Conservation (phyloP, 2,888 invertebrate species). For the Rhamphomyia laevipes region DNA sequence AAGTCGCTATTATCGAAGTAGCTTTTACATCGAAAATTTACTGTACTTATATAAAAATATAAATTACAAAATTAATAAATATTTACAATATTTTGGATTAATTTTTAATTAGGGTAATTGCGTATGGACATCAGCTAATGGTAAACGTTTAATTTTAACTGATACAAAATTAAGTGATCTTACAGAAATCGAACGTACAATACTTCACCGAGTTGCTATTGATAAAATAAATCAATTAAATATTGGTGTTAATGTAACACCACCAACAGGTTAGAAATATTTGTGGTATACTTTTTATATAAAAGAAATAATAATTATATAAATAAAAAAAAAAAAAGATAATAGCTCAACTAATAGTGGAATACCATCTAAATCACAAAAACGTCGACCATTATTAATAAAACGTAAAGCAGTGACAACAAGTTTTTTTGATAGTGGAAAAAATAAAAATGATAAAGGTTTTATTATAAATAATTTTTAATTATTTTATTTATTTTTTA, state of each 20-base stretch:
- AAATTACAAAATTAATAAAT: not conserved
- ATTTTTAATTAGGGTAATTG: conserved; percentile 57
- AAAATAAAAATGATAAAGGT: conserved; percentile 46
- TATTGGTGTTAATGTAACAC: conserved; percentile 66
- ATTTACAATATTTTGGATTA: not conserved
- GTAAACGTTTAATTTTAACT: conserved; percentile 48
- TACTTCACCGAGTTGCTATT: conserved; percentile 75
- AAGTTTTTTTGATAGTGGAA: conserved; percentile 68
- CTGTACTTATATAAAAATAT: too few relatives aligned
- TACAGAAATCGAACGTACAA: conserved; percentile 58
- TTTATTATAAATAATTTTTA: not conserved
- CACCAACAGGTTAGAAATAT: conserved; percentile 60
- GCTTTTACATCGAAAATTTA: not conserved
- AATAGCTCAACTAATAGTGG: not conserved
- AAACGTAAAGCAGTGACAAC: conserved; percentile 84
- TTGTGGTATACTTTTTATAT: not conserved
- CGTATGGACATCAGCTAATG: conserved; percentile 59
- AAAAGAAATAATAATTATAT: not conserved
- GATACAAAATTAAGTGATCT: conserved; percentile 53
- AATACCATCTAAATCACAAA: conserved; percentile 41
- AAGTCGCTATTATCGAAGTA: too few relatives aligned
- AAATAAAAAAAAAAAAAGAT: not conserved
- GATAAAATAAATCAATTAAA: conserved; percentile 77
- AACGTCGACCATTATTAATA: conserved; percentile 65
- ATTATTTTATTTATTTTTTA: conserved; percentile 2